Evolutionary conservation across 2,888 invertebrate species (phyloP).

Genomic region (Pseudococcus longispinus): DNA sequence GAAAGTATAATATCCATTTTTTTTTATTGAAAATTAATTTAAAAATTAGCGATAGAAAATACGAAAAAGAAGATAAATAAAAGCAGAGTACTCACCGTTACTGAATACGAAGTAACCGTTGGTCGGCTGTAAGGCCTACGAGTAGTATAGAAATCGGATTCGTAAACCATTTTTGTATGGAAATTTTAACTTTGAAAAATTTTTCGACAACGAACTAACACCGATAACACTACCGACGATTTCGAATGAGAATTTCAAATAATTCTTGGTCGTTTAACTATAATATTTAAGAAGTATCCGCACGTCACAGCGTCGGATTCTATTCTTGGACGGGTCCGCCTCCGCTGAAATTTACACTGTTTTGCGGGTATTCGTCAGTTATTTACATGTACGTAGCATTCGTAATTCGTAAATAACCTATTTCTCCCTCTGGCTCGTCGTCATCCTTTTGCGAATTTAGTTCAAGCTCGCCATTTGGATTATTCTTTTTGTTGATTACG

Average conservation of each 20-base stretch:
- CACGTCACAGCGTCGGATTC: constrained; percentile 45
- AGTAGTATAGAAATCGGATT: constrained; percentile 89
- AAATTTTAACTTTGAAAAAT: too few species aligned
- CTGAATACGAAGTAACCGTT: constrained; percentile 74
- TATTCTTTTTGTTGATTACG: background rate
- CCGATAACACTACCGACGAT: constrained; percentile 20
- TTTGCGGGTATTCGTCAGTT: background rate
- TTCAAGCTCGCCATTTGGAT: constrained; percentile 29
- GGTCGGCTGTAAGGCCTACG: constrained; percentile 83
- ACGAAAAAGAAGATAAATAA: background rate
- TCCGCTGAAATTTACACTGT: constrained; percentile 26
- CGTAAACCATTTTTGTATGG: constrained; percentile 80
- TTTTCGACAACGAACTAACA: background rate
- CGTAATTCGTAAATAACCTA: constrained; percentile 53
- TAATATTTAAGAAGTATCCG: constrained; percentile 39
- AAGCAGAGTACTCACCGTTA: constrained; percentile 75
- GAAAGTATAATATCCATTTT: background rate
- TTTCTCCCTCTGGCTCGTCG: constrained; percentile 7
- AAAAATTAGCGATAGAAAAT: background rate
- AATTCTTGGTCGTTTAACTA: background rate
- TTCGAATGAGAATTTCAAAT: constrained; percentile 50
- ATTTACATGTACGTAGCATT: constrained; percentile 17
- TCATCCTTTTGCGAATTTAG: constrained; percentile 8
- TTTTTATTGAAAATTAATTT: background rate
- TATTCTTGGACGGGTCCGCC: constrained; percentile 46